Conservation (phyloP, 2,888 invertebrate species). For the Mechanitis messenoides region DNA sequence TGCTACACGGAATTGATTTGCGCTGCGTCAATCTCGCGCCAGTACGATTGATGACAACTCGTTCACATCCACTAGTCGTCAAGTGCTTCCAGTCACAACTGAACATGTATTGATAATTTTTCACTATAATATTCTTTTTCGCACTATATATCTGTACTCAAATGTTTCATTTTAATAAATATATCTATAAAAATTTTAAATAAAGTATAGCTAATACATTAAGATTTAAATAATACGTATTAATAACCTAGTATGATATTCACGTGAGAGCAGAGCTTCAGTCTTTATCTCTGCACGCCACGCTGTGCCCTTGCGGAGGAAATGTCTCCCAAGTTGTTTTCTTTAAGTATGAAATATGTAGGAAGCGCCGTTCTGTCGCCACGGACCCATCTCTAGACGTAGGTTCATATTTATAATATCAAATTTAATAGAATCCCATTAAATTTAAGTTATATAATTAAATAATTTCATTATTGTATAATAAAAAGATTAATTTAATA, state of each 20-base stretch:
- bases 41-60: constrained; percentile 37
- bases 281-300: constrained; percentile 51
- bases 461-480: not conserved
- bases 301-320: constrained; percentile 42
- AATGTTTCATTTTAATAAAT: too few species aligned
- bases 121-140: not conserved
- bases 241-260: not conserved
- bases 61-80: constrained; percentile 27
- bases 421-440: not conserved
- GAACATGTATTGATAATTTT: constrained; percentile 7
- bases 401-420: constrained; percentile 17
- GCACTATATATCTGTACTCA: too few species aligned
- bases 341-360: constrained; percentile 61
- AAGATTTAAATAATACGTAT: too few species aligned
- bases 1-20: constrained; percentile 48
- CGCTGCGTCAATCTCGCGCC: constrained; percentile 40
- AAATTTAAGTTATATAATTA: not conserved
- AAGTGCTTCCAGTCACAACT: constrained; percentile 12
- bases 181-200: too few species aligned
- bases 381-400: constrained; percentile 24
- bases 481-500: too few species aligned
- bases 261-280: constrained; percentile 16
- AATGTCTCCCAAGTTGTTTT: constrained; percentile 47
- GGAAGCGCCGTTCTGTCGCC: constrained; percentile 32
- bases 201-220: too few species aligned